Conservation (phyloP, 2,888 invertebrate species). For the Diaperis boleti region DNA sequence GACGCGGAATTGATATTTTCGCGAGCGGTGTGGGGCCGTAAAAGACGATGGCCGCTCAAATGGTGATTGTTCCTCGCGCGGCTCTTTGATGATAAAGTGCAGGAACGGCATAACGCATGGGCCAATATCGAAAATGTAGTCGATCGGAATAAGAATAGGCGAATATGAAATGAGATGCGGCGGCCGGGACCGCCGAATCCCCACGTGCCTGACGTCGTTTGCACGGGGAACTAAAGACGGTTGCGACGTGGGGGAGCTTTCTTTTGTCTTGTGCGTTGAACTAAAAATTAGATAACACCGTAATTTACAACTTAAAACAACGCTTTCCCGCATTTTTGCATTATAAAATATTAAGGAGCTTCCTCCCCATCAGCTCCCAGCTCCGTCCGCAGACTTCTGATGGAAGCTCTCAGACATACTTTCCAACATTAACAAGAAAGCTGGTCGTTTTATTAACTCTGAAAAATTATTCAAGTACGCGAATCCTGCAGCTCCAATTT, state of each 20-base stretch:
- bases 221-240: neutral
- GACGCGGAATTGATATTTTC: conserved; percentile 41
- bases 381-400: neutral
- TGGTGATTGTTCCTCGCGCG: conserved; percentile 58
- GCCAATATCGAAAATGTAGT: conserved; percentile 60
- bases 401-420: conserved; percentile 1
- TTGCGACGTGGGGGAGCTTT: no score
- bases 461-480: neutral
- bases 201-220: conserved; percentile 3
- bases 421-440: conserved; percentile 1
- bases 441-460: neutral
- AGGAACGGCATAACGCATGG: conserved; percentile 58
- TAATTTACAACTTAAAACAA: no score
- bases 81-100: conserved; percentile 59
- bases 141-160: conserved; percentile 59
- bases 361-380: neutral
- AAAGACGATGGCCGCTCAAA: conserved; percentile 55
- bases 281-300: no score
- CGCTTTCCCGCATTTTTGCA: neutral
- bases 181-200: conserved; percentile 36
- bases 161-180: conserved; percentile 56
- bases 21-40: conserved; percentile 40
- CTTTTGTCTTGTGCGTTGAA: no score
- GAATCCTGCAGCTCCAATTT: no score
- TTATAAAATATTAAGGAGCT: neutral